Conservation (phyloP, 2,797 vertebrate species). For the Garrulus glandarius region DNA sequence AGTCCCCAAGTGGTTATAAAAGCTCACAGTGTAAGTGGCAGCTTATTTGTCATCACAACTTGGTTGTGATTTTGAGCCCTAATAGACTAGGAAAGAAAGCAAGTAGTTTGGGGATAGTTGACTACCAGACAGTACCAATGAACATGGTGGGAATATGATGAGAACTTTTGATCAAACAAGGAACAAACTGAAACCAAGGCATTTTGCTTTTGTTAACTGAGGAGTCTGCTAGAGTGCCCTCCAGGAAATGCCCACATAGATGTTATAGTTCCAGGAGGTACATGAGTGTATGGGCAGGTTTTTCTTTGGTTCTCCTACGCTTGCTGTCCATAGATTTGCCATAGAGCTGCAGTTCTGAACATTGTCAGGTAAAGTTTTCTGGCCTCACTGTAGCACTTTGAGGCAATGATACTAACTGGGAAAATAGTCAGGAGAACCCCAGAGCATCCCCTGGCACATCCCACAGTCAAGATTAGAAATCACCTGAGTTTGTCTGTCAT, state of each 20-base stretch:
- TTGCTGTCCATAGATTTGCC: neutral
- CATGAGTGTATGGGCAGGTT: rapidly evolving
- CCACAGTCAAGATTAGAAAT: neutral
- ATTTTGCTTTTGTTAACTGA: neutral
- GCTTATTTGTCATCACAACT: neutral
- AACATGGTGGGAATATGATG: neutral
- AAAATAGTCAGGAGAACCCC: neutral
- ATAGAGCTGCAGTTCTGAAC: neutral
- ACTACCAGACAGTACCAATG: neutral
- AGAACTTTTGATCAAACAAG: neutral
- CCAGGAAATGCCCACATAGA: neutral
- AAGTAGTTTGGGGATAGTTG: neutral
- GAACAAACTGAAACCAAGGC: neutral
- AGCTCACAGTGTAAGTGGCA: neutral
- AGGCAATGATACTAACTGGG: neutral
- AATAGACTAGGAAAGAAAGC: neutral
- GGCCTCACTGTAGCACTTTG: neutral
- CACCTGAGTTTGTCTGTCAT: neutral
- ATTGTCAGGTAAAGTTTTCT: neutral
- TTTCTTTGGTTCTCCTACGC: neutral
- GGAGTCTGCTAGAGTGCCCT: neutral
- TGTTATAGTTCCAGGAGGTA: neutral
- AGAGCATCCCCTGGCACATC: neutral
- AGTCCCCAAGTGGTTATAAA: neutral
- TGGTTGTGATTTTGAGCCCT: neutral